phyloP scores from a whole-genome alignment of 2,113 vertebrate species.

The Deroptyus accipitrinus region DNA sequence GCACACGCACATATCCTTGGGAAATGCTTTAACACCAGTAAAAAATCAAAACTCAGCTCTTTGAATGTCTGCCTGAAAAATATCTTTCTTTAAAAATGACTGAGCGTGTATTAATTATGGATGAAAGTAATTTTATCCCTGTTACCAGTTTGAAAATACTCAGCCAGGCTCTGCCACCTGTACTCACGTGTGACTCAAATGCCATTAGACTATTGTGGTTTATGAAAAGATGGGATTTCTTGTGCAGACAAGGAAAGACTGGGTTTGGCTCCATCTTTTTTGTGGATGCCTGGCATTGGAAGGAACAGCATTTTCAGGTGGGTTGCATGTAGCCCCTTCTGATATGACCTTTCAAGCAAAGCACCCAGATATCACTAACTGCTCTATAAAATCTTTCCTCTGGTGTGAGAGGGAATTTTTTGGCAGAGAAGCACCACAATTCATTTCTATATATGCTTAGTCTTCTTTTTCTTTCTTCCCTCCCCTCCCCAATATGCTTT shows the following conservation, averaged over 20 bases:
- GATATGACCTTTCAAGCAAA: neutral
- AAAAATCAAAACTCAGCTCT: conserved; percentile 25
- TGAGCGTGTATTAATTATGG: conserved; percentile 21
- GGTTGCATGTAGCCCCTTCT: neutral
- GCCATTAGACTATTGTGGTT: neutral
- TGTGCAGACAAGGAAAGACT: neutral
- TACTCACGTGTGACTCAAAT: neutral
- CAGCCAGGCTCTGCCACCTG: conserved; percentile 3
- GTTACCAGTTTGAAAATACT: conserved; percentile 13
- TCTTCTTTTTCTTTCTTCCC: neutral
- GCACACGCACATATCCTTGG: neutral
- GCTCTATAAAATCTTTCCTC: neutral
- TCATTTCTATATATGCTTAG: neutral
- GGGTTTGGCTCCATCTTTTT: neutral
- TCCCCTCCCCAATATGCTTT: neutral
- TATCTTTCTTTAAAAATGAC: conserved; percentile 16
- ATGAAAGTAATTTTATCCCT: conserved; percentile 39
- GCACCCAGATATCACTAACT: neutral
- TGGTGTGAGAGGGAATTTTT: neutral
- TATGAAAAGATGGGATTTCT: neutral
- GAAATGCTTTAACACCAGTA: neutral
- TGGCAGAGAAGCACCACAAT: neutral
- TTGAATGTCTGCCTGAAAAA: conserved; percentile 28
- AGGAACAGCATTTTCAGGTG: neutral
- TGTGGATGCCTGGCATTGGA: neutral